Conservation (phyloP, 2,888 invertebrate genomes). For the Diachrysia chrysitis region DNA sequence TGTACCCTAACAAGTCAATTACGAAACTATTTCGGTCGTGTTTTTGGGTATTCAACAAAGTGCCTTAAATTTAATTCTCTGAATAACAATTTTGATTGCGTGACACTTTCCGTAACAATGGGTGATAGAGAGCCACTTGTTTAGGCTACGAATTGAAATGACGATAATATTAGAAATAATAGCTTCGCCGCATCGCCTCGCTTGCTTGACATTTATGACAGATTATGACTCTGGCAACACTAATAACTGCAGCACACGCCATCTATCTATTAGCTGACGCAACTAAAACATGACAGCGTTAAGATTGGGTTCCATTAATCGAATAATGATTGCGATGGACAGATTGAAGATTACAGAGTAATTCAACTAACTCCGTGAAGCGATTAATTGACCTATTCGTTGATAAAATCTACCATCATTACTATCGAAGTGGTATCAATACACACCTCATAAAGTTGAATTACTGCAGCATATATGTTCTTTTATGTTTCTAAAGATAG, state of each 20-base stretch:
- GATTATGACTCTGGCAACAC: conserved; percentile 82
- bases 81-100: conserved; percentile 75
- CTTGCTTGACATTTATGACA: conserved; percentile 85
- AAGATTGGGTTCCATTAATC: conserved; percentile 82
- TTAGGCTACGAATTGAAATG: conserved; percentile 78
- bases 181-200: conserved; percentile 74
- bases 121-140: conserved; percentile 78
- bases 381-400: conserved; percentile 60
- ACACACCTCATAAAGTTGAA: conserved; percentile 13
- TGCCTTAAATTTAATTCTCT: conserved; percentile 59
- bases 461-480: not conserved
- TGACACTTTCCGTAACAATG: conserved; percentile 78
- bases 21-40: conserved; percentile 64
- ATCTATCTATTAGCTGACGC: conserved; percentile 84
- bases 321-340: conserved; percentile 76
- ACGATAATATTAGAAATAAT: conserved; percentile 81
- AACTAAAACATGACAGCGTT: conserved; percentile 75
- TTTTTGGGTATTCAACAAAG: conserved; percentile 43
- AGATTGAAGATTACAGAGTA: conserved; percentile 67
- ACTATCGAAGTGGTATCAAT: conserved; percentile 21
- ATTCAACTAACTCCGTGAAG: conserved; percentile 59
- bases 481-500: not conserved
- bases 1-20: conserved; percentile 63
- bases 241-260: conserved; percentile 83
- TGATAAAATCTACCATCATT: conserved; percentile 32